These are phyloP conservation scores for Ostrea edulis DNA, from an alignment of 1,140 invertebrate species.

Conservation along the genomic window DNA sequence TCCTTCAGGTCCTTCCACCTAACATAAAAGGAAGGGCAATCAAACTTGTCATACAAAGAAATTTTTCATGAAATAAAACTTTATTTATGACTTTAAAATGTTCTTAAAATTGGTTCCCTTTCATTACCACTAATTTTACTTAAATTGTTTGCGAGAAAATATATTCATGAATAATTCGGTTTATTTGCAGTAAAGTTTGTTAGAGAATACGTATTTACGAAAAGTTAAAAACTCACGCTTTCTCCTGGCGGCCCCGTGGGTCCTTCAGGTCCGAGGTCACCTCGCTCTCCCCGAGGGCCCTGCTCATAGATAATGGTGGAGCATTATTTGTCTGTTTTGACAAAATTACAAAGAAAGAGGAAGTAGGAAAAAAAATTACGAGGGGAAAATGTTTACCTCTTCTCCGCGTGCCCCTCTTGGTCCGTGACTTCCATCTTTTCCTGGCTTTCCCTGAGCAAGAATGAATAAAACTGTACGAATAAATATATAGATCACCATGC, in stretches of 20 bases:
- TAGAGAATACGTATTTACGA: neutral
- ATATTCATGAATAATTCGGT: too few species aligned
- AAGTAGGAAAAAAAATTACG: neutral
- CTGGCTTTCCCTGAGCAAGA: constrained; percentile 34
- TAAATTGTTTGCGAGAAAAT: too few species aligned
- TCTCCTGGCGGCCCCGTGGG: constrained; percentile 31
- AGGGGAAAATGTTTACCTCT: neutral
- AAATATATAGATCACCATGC: neutral
- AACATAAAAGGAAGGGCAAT: neutral
- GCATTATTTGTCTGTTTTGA: neutral
- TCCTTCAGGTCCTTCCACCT: constrained; percentile 38
- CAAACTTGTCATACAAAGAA: neutral
- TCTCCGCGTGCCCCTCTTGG: constrained; percentile 53
- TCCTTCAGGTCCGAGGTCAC: constrained; percentile 9
- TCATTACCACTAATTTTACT: too few species aligned
- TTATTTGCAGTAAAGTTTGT: too few species aligned
- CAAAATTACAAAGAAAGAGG: neutral
- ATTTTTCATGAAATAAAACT: too few species aligned
- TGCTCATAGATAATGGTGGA: neutral
- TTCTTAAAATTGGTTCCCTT: too few species aligned
- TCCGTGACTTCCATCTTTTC: constrained; percentile 58
- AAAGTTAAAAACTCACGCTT: constrained; percentile 35
- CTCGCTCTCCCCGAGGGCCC: constrained; percentile 40
- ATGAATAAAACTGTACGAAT: neutral
- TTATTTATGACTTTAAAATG: too few species aligned